phyloP scores from a whole-genome alignment of 92 coral and sea anemone genomes.

The Parazoanthus atlanticus region DNA sequence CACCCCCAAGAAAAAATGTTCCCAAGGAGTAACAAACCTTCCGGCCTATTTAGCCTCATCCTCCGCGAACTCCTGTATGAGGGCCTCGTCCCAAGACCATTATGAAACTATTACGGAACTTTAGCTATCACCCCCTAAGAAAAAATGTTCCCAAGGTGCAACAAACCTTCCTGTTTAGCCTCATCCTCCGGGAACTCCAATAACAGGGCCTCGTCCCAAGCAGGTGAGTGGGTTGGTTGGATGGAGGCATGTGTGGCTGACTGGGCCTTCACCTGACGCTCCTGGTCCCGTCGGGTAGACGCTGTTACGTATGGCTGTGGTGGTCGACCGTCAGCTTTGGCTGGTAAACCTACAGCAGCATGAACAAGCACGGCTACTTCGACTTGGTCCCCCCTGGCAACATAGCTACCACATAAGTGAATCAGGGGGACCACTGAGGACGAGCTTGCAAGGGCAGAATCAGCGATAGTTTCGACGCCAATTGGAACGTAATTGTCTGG shows the following conservation, averaged over 20 bases:
- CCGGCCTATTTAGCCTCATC: slow-evolving; percentile 60
- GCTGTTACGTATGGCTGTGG: slow-evolving; percentile 90
- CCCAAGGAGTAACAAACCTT: slow-evolving; percentile 57
- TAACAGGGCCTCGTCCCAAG: slow-evolving; percentile 85
- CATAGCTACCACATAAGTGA: slow-evolving; percentile 90
- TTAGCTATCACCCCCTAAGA: no score
- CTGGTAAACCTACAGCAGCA: slow-evolving; percentile 84
- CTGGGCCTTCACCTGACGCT: slow-evolving; percentile 58
- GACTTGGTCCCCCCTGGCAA: slow-evolving; percentile 77
- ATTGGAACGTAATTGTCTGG: slow-evolving; percentile 18
- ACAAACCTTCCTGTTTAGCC: slow-evolving; percentile 68
- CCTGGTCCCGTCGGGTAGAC: slow-evolving; percentile 68
- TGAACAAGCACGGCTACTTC: slow-evolving; percentile 85
- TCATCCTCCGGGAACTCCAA: slow-evolving; percentile 71
- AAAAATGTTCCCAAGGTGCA: neutral
- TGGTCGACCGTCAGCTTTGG: slow-evolving; percentile 72
- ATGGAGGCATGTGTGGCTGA: slow-evolving; percentile 80
- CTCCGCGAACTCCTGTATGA: slow-evolving; percentile 70
- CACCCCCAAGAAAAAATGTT: no score
- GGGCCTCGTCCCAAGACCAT: slow-evolving; percentile 75
- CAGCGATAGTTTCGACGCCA: slow-evolving; percentile 40
- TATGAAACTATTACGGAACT: no score
- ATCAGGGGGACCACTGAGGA: slow-evolving; percentile 66
- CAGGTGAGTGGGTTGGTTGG: slow-evolving; percentile 84
- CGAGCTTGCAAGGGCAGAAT: slow-evolving; percentile 64